A percentile compares a stretch with the other conserved stretches of the same genome.
phyloP scores from a whole-genome alignment of 1,140 invertebrate genomes.

The Eumeta japonica region DNA sequence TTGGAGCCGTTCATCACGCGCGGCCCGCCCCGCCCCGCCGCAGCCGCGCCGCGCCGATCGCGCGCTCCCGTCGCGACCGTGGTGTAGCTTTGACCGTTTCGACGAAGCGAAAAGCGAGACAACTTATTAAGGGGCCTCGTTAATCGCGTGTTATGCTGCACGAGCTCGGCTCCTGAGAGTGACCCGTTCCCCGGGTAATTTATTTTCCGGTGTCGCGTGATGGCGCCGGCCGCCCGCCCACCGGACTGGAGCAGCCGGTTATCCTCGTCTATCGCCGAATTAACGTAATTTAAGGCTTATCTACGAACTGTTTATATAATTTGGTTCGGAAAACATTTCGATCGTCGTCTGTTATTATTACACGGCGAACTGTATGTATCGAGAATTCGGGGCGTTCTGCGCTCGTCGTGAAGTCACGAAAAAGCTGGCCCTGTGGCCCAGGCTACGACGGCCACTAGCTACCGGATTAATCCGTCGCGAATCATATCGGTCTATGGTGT shows the following conservation, averaged over 20 bases:
- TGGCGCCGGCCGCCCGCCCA: no score
- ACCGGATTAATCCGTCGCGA: conserved; percentile 30
- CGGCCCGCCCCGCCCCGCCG: no score
- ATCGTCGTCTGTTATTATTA: no score
- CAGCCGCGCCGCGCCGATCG: no score
- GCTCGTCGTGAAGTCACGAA: no score
- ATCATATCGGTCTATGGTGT: conserved; percentile 21
- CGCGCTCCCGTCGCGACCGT: conserved; percentile 34
- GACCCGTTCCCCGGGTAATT: not conserved
- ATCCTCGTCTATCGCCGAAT: no score
- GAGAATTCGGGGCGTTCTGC: no score
- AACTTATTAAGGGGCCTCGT: conserved; percentile 33
- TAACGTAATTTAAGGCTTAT: no score
- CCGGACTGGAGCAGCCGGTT: no score
- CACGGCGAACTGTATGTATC: no score
- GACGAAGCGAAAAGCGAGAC: conserved; percentile 48
- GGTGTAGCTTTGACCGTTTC: conserved; percentile 51
- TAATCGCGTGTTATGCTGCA: conserved; percentile 27
- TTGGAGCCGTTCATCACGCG: conserved; percentile 45
- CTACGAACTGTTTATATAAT: no score
- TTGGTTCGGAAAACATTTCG: no score
- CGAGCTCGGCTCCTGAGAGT: conserved; percentile 16
- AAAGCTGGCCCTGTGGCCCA: conserved; percentile 17
- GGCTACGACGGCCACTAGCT: conserved; percentile 15
- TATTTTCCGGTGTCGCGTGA: not conserved